phyloP scores from a whole-genome alignment of 1,140 invertebrate genomes.

The Drosophila lini region DNA sequence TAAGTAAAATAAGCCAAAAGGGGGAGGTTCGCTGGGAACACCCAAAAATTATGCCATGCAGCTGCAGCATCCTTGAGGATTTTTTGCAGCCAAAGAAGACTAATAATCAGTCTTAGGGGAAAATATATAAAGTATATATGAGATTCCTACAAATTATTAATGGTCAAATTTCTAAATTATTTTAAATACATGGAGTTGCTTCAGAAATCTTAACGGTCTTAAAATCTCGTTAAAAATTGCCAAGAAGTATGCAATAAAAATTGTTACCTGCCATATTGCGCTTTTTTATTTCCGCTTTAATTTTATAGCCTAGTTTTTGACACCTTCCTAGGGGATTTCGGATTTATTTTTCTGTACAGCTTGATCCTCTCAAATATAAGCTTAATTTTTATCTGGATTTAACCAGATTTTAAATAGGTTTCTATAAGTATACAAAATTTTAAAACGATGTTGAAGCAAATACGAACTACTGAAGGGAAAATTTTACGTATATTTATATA shows the following conservation, averaged over 20 bases:
- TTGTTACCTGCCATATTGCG: background rate
- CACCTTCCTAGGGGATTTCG: background rate
- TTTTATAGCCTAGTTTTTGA: background rate
- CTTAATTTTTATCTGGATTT: too few species aligned
- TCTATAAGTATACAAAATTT: background rate
- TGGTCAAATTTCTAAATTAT: too few species aligned
- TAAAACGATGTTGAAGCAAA: too few species aligned
- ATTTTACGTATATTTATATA: too few species aligned
- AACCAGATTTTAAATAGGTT: too few species aligned
- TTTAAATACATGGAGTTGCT: background rate
- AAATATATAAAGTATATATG: background rate
- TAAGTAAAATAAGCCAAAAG: background rate
- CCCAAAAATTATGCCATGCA: conserved; percentile 4
- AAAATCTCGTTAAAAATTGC: background rate
- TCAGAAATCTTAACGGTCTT: background rate
- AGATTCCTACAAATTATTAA: too few species aligned
- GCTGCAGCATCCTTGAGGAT: background rate
- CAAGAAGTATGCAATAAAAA: background rate
- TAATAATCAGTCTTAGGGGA: background rate
- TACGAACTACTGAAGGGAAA: too few species aligned
- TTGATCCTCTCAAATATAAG: too few species aligned
- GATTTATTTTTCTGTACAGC: too few species aligned
- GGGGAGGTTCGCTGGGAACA: conserved; percentile 7
- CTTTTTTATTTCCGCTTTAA: background rate
- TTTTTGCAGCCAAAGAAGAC: too few species aligned